These are phyloP conservation scores for Poecile atricapillus DNA, from an alignment of 2,113 vertebrate genomes.

Conservation along the genomic window DNA sequence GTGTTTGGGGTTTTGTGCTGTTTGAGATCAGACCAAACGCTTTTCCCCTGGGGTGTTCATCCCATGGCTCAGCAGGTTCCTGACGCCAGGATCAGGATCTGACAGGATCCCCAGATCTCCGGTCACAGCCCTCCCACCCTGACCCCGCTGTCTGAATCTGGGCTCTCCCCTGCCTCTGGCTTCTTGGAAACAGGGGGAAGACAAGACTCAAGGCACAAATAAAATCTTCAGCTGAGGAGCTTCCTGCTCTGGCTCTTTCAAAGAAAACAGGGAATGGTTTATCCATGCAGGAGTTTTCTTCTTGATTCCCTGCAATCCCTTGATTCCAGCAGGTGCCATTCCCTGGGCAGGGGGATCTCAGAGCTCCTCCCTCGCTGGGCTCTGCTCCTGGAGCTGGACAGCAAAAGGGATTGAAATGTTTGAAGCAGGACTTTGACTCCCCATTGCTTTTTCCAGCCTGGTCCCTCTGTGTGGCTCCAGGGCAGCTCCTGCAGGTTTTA, in stretches of 20 bases:
- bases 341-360: background rate
- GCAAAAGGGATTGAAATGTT: background rate
- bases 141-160: background rate
- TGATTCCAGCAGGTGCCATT: too few relatives aligned
- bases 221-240: background rate
- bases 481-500: background rate
- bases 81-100: fast-evolving
- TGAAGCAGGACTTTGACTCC: background rate
- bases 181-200: background rate
- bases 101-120: background rate
- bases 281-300: fast-evolving
- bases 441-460: background rate
- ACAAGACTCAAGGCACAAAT: fast-evolving
- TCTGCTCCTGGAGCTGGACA: background rate
- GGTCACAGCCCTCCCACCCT: background rate
- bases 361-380: background rate
- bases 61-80: fast-evolving
- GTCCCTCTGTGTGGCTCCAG: background rate
- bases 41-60: background rate
- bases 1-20: background rate
- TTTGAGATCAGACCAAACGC: fast-evolving
- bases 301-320: background rate
- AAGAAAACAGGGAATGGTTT: background rate
- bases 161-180: background rate
- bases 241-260: too few relatives aligned